Base-by-base conservation (phyloP, 2,888 invertebrate species). In the Stenodema calcarata region DNA sequence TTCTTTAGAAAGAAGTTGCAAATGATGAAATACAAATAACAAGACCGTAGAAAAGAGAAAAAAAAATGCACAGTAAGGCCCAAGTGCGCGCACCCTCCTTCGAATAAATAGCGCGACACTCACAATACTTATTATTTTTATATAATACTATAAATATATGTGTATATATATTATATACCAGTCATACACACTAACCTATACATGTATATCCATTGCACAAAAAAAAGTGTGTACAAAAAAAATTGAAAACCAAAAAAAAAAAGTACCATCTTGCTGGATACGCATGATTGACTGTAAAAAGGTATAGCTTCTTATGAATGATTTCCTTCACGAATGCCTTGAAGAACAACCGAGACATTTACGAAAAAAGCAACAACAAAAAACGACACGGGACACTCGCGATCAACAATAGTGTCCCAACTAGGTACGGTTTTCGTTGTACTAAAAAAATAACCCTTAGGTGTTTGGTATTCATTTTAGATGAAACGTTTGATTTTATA, bases 201-300 rank as follows among this genome's bases (percentile, higher is more conserved):
- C 81, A 86, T 86, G 78, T 81, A 86, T 75, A 86, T 81, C 80
- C 80, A 86, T 73, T 80, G 81, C 86, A 86, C 80, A 86, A 86
- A 81, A 50, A 80, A 73, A 80, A 16, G 76, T 27, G 79, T 86
- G 81, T 86, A 47, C 47, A 86, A 0, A 86, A 80, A 86, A 30
- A 44, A 70, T 11, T 73, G 47, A 81, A 73, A 70, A 86, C 81
- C 47, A 28, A 84, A 84, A 44, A 28, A 84, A 84, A 44, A 84
- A 73, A 28, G 73, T 28, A 84, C 70, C 84, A 84, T 75, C 84
- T 75, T 44, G 70, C 54, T 41, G 84, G 84, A 84, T 47, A 18
- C 12, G 50, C 73, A 84, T 84, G 84, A 73, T 84, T 84, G 84
- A 44, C 30, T 47, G 84, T 84, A 84, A 84, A 84, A 84, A 84